phyloP scores from a whole-genome alignment of 2,113 vertebrate genomes.

The Zosterops japonicus region DNA sequence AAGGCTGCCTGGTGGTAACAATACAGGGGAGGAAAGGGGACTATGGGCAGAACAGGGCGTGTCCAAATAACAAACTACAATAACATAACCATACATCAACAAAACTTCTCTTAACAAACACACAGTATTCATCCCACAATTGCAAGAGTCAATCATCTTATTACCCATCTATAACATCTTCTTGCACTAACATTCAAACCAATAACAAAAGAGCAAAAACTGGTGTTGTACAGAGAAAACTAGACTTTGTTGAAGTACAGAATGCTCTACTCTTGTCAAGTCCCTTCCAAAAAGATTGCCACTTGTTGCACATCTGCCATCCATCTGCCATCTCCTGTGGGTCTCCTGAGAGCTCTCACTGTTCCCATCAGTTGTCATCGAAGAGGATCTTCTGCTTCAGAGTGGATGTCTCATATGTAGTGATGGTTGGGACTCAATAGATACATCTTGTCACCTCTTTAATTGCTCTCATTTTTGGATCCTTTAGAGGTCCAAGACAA shows the following conservation, averaged over 20 bases:
- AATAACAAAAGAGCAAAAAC: not conserved
- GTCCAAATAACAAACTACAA: not conserved
- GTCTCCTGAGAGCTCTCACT: constrained; percentile 56
- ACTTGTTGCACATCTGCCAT: constrained; percentile 43
- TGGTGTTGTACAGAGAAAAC: not conserved
- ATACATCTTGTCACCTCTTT: constrained; percentile 40
- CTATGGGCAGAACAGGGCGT: not conserved
- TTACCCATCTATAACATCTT: not conserved
- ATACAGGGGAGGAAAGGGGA: not conserved
- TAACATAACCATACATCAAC: not conserved
- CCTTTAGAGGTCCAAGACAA: constrained; percentile 20
- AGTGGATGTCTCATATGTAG: constrained; percentile 30
- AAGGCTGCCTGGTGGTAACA: not conserved
- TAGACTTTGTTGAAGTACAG: constrained; percentile 27
- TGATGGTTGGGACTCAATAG: constrained; percentile 32
- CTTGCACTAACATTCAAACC: too few species aligned
- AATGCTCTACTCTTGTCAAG: constrained; percentile 58
- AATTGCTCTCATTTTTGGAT: constrained; percentile 6
- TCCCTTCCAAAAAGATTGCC: constrained; percentile 48
- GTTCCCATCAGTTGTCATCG: constrained; percentile 42
- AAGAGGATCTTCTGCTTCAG: constrained; percentile 62
- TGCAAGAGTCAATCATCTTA: not conserved
- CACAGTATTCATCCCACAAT: not conserved
- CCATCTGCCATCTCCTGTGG: not conserved
- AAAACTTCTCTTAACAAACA: not conserved